Base-by-base conservation (phyloP, 2,888 invertebrate species). In the Ceraclea dissimilis region DNA sequence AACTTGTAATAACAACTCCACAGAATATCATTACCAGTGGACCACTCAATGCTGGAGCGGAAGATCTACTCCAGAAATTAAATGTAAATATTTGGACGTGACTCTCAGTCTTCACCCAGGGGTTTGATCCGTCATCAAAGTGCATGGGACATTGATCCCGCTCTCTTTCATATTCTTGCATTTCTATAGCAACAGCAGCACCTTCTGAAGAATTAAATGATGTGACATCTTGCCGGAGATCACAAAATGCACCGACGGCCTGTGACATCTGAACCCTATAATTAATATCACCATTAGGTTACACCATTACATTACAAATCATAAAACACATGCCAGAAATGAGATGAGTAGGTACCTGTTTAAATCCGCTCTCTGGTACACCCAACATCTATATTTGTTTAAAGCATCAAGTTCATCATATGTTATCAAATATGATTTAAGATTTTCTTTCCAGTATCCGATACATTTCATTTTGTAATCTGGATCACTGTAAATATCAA, bases 381-480 rank as follows among this genome's bases (percentile, higher is more conserved):
- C 95, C 97, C 97, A 98, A 70, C 97, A 98, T 65, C 96, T 85
- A 70, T 95, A 98, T 70, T 88, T 92, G 2, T 94, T 94, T 67
- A 93, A 88, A 0, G 97, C 93, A 78, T 98, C 97, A 65, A 96
- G 79, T 68, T 94, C 94, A 70, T 98, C 97, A 70, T 90, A 95
- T 0, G 97, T 98, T 55, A 98, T 90, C 46, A 98, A 74, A 71
- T 97, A 97, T 0, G 97, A 97, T 70, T 91, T 93, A 34, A 97
- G 80, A 78, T 98, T 97, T 70, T 98, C 97, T 71, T 96, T 94
- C 94, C 96, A 98, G 71, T 84, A 97, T 0, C 96, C 97, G 65
- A 98, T 93, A 69, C 98, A 98, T 69, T 93, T 93, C 88, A 98
- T 88, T 70, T 85, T 88, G 68, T 95, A 94, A 79, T 98, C 97